Percentiles rank a stretch among this genome's conserved stretches.
These are phyloP conservation scores for Sminthurinus aureus DNA, from an alignment of 2,888 invertebrate species.

Conservation along the genomic window DNA sequence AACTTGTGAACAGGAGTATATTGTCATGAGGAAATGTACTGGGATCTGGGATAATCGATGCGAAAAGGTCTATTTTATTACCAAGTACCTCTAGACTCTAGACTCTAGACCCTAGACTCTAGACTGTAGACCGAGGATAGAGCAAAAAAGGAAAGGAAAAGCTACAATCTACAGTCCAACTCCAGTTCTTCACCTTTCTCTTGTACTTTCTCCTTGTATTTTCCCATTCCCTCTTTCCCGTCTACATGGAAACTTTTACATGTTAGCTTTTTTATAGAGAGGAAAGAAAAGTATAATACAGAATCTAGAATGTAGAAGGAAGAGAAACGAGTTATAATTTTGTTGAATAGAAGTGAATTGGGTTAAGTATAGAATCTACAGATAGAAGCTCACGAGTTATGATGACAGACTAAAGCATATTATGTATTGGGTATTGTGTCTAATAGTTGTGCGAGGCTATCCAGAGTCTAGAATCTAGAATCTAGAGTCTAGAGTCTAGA, in stretches of 20 bases:
- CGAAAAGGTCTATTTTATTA: no score
- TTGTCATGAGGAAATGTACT: neutral
- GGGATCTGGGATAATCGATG: slow-evolving; percentile 34
- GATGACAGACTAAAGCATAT: slow-evolving; percentile 15
- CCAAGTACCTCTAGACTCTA: no score
- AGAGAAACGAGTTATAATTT: slow-evolving; percentile 13
- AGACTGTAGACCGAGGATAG: neutral
- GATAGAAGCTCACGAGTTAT: slow-evolving; percentile 4
- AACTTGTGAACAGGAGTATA: neutral
- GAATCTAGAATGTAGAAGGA: neutral
- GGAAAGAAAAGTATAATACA: neutral
- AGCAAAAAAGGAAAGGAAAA: neutral
- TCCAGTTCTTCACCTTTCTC: neutral
- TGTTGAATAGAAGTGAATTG: slow-evolving; percentile 19
- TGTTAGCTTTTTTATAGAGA: neutral
- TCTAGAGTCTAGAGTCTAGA: no score
- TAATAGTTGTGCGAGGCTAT: no score
- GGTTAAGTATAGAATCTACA: neutral
- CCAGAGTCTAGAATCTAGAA: no score
- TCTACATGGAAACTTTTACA: neutral
- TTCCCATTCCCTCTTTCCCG: neutral
- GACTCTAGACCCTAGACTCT: no score
- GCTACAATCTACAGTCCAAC: neutral
- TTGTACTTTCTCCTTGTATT: neutral
- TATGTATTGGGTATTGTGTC: no score